These are phyloP conservation scores for Gymnothorax reevesii DNA, from an alignment of 2,797 vertebrate species.

Conservation along the genomic window DNA sequence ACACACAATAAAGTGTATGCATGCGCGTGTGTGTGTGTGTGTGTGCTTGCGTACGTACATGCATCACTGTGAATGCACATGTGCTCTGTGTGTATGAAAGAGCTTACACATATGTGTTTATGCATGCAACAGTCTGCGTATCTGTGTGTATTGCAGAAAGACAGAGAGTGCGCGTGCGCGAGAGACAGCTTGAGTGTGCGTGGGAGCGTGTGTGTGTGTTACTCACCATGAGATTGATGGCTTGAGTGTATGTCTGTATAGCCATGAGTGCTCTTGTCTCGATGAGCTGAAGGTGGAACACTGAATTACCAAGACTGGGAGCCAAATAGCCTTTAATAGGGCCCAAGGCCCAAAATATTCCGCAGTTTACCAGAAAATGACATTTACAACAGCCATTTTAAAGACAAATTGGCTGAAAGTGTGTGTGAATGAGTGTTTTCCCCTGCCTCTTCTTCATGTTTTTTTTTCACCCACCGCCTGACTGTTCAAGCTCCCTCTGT, in stretches of 20 bases:
- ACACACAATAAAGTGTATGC: conserved; percentile 40
- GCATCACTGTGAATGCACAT: conserved; percentile 20
- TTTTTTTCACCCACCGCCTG: conserved; percentile 22
- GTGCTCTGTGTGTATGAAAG: conserved; percentile 30
- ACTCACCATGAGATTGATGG: background rate
- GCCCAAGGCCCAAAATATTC: conserved; percentile 65
- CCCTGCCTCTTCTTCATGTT: conserved; percentile 39
- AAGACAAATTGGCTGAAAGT: conserved; percentile 58
- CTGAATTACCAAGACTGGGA: conserved; percentile 61
- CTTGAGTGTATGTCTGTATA: background rate
- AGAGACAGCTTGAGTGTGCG: background rate
- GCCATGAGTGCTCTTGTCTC: conserved; percentile 44
- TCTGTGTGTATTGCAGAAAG: background rate
- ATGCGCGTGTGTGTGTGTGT: conserved; percentile 9
- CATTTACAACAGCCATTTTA: conserved; percentile 57
- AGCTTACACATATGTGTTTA: background rate
- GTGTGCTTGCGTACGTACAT: background rate
- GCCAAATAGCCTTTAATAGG: conserved; percentile 47
- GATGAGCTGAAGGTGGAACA: conserved; percentile 60
- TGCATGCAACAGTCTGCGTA: background rate
- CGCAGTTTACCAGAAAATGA: conserved; percentile 58
- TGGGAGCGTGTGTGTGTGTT: background rate
- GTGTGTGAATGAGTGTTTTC: conserved; percentile 49
- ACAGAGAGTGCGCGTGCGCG: background rate
- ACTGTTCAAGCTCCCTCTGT: conserved; percentile 19